Base-by-base conservation (phyloP, 2,888 invertebrate genomes). In the Calliscelio sp. region DNA sequence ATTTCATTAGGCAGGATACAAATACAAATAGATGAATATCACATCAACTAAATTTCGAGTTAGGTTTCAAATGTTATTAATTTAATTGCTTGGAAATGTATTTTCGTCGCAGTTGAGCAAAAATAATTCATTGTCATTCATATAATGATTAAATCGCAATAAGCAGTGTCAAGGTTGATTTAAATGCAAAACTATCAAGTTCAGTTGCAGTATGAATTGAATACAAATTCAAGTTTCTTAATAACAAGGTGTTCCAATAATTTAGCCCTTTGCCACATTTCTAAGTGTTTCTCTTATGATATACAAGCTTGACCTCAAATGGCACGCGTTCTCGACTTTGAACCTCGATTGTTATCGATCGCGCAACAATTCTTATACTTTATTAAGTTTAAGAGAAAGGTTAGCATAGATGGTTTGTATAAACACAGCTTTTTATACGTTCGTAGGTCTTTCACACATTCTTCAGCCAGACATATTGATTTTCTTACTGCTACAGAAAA, bases 341-440 rank as follows among this genome's bases (percentile, higher is more conserved):
- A 81, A 81, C 63, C 81, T 75, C 32, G 66, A 57, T 59, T 59
- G 18, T 18, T 78, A 82, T 82, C 66, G 82, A 82, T 77, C 77
- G 65, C 24, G 2, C 16, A 61, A 71, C 59, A 32, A 55, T 71
- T 71, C 55, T 63, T 59, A 65, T 70, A 59, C 55, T 59, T 71
- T 79, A 74, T 61, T 66, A 78, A 74, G 74, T 83, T 83, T 57
- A 68, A 83, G 74, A 44, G 55, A 70, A 75, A 74, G 74, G 55
- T 57, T 74, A 74, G 63, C 18, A 25, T 16, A n/a, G 18, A 65
- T 61, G 28, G 18, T 65, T 61, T 75, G 25, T 44, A 41, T 10
- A 65, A 51, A 53, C 61, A 41, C 18, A 20, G 18, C 20, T 46
- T 14, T 66, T 44, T 1, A 59, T 25, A n/a, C n/a, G 38, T 18